phyloP scores from a whole-genome alignment of 1,140 invertebrate species.

The Orussus abietinus region DNA sequence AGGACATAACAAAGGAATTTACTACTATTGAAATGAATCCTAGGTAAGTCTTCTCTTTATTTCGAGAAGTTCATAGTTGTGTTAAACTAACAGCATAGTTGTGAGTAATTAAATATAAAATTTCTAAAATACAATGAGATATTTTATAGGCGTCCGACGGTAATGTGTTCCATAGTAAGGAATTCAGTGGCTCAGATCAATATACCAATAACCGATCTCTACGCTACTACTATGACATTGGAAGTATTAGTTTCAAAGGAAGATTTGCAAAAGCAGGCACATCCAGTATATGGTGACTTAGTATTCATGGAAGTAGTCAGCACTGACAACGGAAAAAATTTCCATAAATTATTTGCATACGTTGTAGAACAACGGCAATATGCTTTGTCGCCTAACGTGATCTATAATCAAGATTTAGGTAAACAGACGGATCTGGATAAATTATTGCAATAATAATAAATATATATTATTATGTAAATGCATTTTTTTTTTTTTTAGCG shows the following conservation, averaged over 20 bases:
- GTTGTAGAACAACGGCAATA: conserved; percentile 20
- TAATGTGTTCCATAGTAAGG: conserved; percentile 23
- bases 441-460: conserved; percentile 5
- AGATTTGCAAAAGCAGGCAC: conserved; percentile 10
- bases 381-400: conserved; percentile 16
- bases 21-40: conserved; percentile 15
- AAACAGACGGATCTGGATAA: conserved; percentile 1
- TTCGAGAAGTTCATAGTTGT: too few species aligned
- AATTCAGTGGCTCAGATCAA: conserved; percentile 22
- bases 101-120: not conserved
- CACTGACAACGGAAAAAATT: conserved; percentile 10
- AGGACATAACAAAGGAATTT: conserved; percentile 27
- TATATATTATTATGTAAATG: conserved; percentile 2
- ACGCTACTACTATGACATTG: conserved; percentile 24
- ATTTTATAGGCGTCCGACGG: conserved; percentile 14
- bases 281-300: conserved; percentile 32
- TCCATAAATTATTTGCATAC: conserved; percentile 31
- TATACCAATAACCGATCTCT: conserved; percentile 15
- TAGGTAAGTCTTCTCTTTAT: conserved; percentile 8
- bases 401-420: conserved; percentile 28
- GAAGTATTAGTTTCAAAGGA: conserved; percentile 23
- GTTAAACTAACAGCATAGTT: conserved; percentile 2
- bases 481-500: conserved; percentile 10
- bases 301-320: conserved; percentile 27
- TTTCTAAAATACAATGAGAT: conserved; percentile 2